Evolutionary conservation across 2,797 vertebrate species (phyloP).

Genomic region (Neomorphus geoffroyi): DNA sequence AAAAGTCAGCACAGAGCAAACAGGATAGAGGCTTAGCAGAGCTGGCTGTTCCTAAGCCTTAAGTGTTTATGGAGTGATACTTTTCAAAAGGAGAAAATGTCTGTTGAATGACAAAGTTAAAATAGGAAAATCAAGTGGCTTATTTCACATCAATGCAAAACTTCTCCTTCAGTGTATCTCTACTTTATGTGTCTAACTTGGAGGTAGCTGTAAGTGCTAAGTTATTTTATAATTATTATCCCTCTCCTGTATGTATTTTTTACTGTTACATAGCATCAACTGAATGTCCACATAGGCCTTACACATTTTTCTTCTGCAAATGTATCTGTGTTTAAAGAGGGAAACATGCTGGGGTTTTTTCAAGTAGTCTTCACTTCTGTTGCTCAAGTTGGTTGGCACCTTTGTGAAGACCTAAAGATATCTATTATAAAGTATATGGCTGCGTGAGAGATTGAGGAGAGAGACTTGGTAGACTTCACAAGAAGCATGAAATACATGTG

Average conservation of each 20-base stretch:
- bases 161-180: not conserved
- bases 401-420: not conserved
- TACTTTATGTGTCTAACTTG: not conserved
- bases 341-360: fast-evolving
- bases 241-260: not conserved
- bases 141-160: not conserved
- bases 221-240: not conserved
- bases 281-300: not conserved
- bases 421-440: not conserved
- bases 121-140: not conserved
- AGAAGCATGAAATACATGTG: not conserved
- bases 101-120: not conserved
- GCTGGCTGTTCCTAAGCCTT: not conserved
- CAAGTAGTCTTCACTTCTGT: not conserved
- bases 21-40: not conserved
- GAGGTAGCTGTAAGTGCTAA: not conserved
- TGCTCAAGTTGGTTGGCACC: not conserved
- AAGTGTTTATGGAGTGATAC: not conserved
- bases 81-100: not conserved
- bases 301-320: not conserved
- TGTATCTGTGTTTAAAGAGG: not conserved
- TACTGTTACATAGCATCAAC: fast-evolving
- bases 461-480: not conserved
- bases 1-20: not conserved
- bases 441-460: not conserved